Base-by-base conservation (phyloP, 2,797 vertebrate genomes). In the Merluccius polli region DNA sequence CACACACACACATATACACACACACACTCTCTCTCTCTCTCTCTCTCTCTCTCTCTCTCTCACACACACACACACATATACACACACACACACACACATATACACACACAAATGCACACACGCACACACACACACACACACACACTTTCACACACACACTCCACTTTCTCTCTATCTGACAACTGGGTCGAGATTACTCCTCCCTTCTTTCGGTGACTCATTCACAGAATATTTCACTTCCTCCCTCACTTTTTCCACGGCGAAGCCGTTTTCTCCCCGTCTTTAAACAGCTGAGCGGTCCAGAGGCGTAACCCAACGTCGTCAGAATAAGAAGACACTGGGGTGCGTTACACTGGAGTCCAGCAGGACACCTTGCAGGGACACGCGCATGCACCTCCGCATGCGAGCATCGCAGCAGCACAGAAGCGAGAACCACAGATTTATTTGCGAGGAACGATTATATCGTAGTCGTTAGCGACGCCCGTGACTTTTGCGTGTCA, bases 201-300 rank as follows among this genome's bases (percentile, higher is more conserved):
- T 41, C 86, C 84, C 85, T 84, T 81, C 80, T 80, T 76, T 74
- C 77, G 65, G 82, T 92, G 91, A 93, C 89, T 93, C 92, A 93
- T 85, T 82, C 84, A 77, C 79, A 84, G 87, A 90, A 87, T 85
- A 92, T 92, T 90, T 79, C 79, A 79, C 88, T 89, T 89, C 89
- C 83, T 86, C 82, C 85, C 77, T 83, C 82, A 82, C 86, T 83
- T 73, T 86, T 83, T 85, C 79, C 78, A 83, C 82, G 77, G 79
- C 76, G 86, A 73, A 85, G 75, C 74, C 77, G 83, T 87, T 79
- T 84, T 86, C 73, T 81, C 77, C 77, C 81, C 41, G 76, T 73
- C 84, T 86, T 84, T 77, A 77, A 82, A 84, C 86, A 89, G 77
- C 78, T 89, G 82, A 63, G 69, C 63, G 31, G 63, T 74, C 70